phyloP scores from a whole-genome alignment of 2,797 vertebrate genomes.

The Myiotriccus ornatus region DNA sequence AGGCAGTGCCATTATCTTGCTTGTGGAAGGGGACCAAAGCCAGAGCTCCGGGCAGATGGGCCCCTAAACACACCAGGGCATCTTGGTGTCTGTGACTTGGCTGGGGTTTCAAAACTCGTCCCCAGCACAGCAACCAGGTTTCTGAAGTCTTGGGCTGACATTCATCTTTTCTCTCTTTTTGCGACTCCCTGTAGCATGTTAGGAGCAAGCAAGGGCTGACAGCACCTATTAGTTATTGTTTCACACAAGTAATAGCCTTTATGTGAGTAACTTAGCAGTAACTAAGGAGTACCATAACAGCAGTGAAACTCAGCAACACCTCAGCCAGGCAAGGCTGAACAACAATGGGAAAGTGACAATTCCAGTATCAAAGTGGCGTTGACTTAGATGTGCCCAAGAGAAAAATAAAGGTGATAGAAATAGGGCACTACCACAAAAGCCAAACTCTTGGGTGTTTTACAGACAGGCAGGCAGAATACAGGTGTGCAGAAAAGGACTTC shows the following conservation, averaged over 20 bases:
- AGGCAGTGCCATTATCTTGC: background rate
- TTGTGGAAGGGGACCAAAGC: background rate
- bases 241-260: background rate
- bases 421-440: background rate
- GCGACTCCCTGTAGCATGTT: background rate
- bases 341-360: background rate
- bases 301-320: background rate
- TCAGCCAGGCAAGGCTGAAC: background rate
- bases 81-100: background rate
- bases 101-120: background rate
- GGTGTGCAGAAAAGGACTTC: background rate
- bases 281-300: background rate
- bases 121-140: background rate
- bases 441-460: background rate
- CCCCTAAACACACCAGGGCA: background rate
- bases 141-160: rapidly evolving
- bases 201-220: background rate
- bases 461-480: background rate
- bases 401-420: background rate
- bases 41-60: background rate
- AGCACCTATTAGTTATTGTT: background rate
- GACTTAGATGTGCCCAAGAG: background rate
- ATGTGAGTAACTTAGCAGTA: background rate
- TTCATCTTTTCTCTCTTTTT: background rate
- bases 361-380: background rate